These are phyloP conservation scores for Morinoia aosen DNA, from an alignment of 2,888 invertebrate genomes.

Conservation along the genomic window DNA sequence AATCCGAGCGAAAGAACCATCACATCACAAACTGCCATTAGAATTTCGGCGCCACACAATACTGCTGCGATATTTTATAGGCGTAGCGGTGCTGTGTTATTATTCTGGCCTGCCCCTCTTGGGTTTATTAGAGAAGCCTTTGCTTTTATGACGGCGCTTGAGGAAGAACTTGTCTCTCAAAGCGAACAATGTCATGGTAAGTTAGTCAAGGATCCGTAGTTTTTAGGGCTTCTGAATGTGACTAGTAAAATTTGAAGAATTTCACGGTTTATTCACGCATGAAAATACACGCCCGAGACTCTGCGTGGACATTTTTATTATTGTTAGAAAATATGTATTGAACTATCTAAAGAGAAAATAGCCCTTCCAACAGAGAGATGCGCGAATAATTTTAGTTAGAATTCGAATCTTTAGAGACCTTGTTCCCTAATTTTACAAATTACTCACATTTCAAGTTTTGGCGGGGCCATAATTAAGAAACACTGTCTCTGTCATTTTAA, in stretches of 20 bases:
- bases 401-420: no score
- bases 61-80: neutral
- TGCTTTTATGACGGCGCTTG: neutral
- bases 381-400: no score
- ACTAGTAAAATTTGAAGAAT: neutral
- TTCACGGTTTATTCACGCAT: neutral
- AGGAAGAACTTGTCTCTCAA: neutral
- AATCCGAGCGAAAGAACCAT: no score
- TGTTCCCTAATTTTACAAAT: no score
- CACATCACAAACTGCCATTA: no score
- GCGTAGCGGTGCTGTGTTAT: neutral
- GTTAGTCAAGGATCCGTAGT: neutral
- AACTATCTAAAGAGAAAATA: no score
- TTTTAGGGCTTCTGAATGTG: neutral
- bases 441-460: no score
- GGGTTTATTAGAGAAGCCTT: slow-evolving; percentile 4
- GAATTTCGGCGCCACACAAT: neutral
- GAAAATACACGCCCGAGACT: neutral
- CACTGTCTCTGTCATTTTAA: no score
- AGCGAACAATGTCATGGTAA: neutral
- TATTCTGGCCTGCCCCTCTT: neutral
- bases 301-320: neutral
- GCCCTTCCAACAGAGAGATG: no score
- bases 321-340: neutral
- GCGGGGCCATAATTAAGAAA: no score